Evolutionary conservation across 92 coral and sea anemone species (phyloP).

Genomic region (Palythoa caribaeorum): DNA sequence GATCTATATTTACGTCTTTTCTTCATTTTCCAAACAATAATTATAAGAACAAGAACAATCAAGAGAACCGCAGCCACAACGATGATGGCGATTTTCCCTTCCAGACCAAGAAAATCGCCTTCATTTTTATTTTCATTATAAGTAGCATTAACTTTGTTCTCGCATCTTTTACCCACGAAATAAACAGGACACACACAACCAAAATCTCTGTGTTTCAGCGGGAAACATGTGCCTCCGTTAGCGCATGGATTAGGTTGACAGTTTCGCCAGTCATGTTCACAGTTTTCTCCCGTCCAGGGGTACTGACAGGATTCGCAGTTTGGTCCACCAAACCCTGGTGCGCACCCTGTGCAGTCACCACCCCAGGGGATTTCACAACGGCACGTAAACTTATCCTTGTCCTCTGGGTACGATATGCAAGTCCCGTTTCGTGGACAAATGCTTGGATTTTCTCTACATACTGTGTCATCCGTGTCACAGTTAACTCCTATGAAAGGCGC

Average conservation of each 20-base stretch:
- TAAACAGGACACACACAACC: conserved; percentile 67
- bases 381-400: conserved; percentile 61
- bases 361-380: conserved; percentile 79
- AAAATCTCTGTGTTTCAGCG: conserved; percentile 65
- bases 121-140: conserved; percentile 8
- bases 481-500: conserved; percentile 76
- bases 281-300: conserved; percentile 82
- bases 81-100: conserved; percentile 59
- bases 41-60: conserved; percentile 43
- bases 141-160: neutral
- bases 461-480: conserved; percentile 79
- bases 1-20: conserved; percentile 65
- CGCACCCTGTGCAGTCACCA: conserved; percentile 77
- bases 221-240: conserved; percentile 75
- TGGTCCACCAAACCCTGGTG: conserved; percentile 74
- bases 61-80: conserved; percentile 51
- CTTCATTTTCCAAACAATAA: conserved; percentile 57
- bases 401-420: conserved; percentile 73
- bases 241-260: conserved; percentile 73
- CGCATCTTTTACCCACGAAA: conserved; percentile 61
- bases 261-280: conserved; percentile 75
- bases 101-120: conserved; percentile 42
- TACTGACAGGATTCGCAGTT: conserved; percentile 70
- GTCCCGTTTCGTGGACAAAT: conserved; percentile 78
- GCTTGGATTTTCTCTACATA: conserved; percentile 67